Conservation (phyloP, 2,797 vertebrate species). For the Malacoraja senta region DNA sequence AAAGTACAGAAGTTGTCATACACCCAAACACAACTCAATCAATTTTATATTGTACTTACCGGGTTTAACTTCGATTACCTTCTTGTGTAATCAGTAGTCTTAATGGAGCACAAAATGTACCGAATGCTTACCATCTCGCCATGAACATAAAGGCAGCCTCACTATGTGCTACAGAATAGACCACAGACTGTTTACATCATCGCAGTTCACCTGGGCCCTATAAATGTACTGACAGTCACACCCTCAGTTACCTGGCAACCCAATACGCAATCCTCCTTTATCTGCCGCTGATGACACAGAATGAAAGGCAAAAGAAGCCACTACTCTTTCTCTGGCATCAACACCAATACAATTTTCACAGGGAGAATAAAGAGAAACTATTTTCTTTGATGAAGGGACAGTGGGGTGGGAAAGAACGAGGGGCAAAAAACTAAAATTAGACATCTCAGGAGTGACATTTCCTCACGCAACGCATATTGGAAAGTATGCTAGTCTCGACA, state of each 20-base stretch:
- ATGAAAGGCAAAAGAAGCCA: not conserved
- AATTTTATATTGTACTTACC: not conserved
- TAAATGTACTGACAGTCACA: not conserved
- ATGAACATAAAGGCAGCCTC: not conserved
- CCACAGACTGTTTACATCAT: not conserved
- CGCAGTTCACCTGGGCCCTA: not conserved
- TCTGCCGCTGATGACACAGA: not conserved
- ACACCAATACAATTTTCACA: not conserved
- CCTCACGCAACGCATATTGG: not conserved
- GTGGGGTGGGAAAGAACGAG: no score
- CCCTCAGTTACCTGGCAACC: slow-evolving; percentile 23
- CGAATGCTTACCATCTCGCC: not conserved
- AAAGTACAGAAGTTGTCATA: not conserved
- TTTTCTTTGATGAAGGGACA: not conserved
- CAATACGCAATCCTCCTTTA: not conserved
- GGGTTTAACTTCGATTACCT: not conserved
- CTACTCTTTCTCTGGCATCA: not conserved
- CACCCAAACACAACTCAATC: not conserved
- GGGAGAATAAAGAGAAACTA: not conserved
- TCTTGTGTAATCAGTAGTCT: not conserved
- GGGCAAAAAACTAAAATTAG: not conserved
- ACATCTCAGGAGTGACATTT: not conserved
- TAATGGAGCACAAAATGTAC: no score
- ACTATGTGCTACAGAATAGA: not conserved
- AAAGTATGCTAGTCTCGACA: not conserved